Percentiles rank a stretch among this genome's conserved stretches.
These are phyloP conservation scores for Hyla sarda DNA, from an alignment of 2,113 vertebrate species.

Conservation along the genomic window DNA sequence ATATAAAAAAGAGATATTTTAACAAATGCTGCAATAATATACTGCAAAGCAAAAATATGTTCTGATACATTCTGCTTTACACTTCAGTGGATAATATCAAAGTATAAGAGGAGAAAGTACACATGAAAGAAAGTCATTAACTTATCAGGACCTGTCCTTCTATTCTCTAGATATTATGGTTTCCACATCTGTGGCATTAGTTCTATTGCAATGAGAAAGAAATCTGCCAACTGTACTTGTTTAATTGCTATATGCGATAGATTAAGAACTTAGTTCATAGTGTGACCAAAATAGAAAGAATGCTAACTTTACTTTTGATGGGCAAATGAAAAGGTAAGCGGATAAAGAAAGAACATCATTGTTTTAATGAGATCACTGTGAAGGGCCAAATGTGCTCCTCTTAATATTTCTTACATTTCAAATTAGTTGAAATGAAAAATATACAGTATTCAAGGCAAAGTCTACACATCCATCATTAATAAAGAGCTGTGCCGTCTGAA, in stretches of 20 bases:
- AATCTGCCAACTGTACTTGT: constrained; percentile 8
- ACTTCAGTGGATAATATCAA: constrained; percentile 33
- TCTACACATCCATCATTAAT: not conserved
- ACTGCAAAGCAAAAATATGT: constrained; percentile 12
- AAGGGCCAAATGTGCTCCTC: not conserved
- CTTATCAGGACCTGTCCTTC: constrained; percentile 45
- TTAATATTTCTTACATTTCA: not conserved
- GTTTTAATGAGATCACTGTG: constrained; percentile 13
- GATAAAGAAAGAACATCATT: constrained; percentile 8
- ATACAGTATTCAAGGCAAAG: not conserved
- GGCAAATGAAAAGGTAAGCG: not conserved
- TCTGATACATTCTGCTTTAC: not conserved
- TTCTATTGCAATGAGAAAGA: constrained; percentile 5
- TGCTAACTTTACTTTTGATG: not conserved
- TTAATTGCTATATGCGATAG: constrained; percentile 25
- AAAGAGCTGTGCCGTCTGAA: not conserved
- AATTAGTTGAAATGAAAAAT: not conserved
- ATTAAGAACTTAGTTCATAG: constrained; percentile 3
- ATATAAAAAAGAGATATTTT: not conserved
- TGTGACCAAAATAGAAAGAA: not conserved
- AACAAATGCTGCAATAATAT: not conserved
- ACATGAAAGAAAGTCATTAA: constrained; percentile 54
- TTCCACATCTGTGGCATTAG: constrained; percentile 6
- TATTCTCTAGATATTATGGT: constrained; percentile 30
- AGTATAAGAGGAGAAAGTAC: not conserved